Evolutionary conservation across 1,140 invertebrate species (phyloP).

Genomic region (Lucilia cuprina): DNA sequence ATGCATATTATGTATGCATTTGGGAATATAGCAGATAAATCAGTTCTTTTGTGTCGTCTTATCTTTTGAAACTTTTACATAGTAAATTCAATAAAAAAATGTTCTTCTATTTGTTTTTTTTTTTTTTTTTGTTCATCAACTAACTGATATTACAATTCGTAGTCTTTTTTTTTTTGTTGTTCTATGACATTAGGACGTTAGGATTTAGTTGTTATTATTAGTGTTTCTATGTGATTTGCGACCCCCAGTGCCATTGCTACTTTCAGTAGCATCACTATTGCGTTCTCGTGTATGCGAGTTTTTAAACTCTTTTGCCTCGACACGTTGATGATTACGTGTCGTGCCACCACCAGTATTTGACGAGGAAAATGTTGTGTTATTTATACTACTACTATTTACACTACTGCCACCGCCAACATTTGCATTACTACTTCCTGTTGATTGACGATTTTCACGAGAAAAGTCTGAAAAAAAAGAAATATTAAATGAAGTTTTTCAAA

Average conservation of each 20-base stretch:
- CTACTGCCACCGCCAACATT: slow-evolving; percentile 36
- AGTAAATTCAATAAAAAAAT: neutral
- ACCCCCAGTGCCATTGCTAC: neutral
- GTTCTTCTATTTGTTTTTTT: neutral
- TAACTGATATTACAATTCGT: neutral
- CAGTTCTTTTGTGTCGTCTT: neutral
- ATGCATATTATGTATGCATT: neutral
- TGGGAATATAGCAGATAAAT: neutral
- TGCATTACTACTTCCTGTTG: slow-evolving; percentile 35
- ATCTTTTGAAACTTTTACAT: neutral
- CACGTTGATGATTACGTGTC: neutral
- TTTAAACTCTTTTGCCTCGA: slow-evolving; percentile 28
- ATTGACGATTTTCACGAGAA: slow-evolving; percentile 41
- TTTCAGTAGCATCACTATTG: slow-evolving; percentile 47
- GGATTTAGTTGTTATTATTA: slow-evolving; percentile 13
- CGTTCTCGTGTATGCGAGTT: slow-evolving; percentile 38
- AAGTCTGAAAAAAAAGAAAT: slow-evolving; percentile 34
- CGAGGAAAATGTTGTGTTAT: neutral
- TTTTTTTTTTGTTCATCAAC: neutral
- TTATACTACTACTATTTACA: slow-evolving; percentile 31
- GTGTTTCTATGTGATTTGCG: slow-evolving; percentile 7
- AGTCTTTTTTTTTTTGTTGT: neutral
- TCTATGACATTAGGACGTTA: neutral
- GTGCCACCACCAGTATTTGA: neutral
- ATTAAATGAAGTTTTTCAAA: no score